Base-by-base conservation (phyloP, 2,797 vertebrate species). In the Calcarius lapponicus region DNA sequence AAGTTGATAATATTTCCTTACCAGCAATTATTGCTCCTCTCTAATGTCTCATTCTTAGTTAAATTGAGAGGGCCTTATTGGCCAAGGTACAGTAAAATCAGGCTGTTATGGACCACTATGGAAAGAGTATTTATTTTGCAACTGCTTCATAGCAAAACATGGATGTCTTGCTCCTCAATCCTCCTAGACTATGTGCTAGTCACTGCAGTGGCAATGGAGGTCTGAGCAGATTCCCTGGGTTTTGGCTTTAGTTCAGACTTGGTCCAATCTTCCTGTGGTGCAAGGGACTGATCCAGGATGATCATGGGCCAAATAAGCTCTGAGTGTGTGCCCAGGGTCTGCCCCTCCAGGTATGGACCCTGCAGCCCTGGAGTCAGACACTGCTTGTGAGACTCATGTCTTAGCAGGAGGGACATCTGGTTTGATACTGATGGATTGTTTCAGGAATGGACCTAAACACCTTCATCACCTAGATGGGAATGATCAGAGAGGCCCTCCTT, bases 361-460 rank as follows among this genome's bases (percentile, higher is more conserved):
- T 14, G 61, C 57, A 65, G 56, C 7, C 9, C n/a, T 24, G 12
- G 14, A 11, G 34, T 17, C n/a, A n/a, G 26, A 8, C 31, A 19
- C 36, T 64, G 40, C n/a, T 21, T 15, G 24, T 7, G 28, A 53
- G 34, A 50, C 2, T 10, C 21, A 0, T 0, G 2, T 9, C 40
- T 26, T 7, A 19, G 18, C 25, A 21, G 40, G 34, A 83, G 9
- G 11, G 28, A 13, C 1, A 4, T 42, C 60, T 51, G 56, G 0
- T 71, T 61, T 42, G n/a, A 13, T 4, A 12, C 13, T 25, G 47
- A 54, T 31, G 36, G 43, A 15, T 71, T 74, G 21, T 56, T 64
- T 58, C 40, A 50, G 53, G 20, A 50, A 38, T n/a, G 20, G n/a
- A 56, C 45, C 21, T 50, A 29, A 61, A 24, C 17, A 38, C 16